phyloP scores from a whole-genome alignment of 2,113 vertebrate species.

The Heterochromis multidens region DNA sequence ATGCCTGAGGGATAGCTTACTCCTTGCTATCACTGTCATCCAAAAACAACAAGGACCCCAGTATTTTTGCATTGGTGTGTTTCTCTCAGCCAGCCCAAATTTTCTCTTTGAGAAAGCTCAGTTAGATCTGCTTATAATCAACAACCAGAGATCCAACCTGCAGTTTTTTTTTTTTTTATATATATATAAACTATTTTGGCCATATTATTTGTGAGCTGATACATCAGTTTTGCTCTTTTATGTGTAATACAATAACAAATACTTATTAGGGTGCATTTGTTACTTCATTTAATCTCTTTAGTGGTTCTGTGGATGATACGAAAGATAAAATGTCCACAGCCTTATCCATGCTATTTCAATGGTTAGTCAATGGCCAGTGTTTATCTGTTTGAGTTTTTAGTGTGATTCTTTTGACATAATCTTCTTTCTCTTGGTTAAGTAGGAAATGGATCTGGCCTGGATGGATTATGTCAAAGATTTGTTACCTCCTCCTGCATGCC shows the following conservation, averaged over 20 bases:
- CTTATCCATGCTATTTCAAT: not conserved
- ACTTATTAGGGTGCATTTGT: not conserved
- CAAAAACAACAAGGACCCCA: not conserved
- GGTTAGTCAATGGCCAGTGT: not conserved
- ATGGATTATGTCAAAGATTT: not conserved
- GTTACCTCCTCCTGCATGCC: slow-evolving; percentile 17
- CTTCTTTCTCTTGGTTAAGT: not conserved
- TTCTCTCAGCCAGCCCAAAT: too few species aligned
- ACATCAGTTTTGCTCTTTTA: not conserved
- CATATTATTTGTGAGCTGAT: not conserved
- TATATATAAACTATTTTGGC: not conserved
- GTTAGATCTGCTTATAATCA: not conserved
- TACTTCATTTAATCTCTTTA: not conserved
- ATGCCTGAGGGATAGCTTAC: not conserved
- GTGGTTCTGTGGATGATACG: not conserved
- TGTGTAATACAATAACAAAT: not conserved
- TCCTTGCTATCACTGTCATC: not conserved
- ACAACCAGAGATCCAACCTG: not conserved
- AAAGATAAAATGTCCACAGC: not conserved
- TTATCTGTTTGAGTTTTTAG: not conserved
- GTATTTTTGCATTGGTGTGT: not conserved
- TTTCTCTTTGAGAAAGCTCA: not conserved
- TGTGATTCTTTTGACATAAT: not conserved
- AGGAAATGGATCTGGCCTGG: slow-evolving; percentile 14
- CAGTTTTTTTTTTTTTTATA: not conserved